phyloP scores from a whole-genome alignment of 2,797 vertebrate species.

The Sciaenops ocellatus region DNA sequence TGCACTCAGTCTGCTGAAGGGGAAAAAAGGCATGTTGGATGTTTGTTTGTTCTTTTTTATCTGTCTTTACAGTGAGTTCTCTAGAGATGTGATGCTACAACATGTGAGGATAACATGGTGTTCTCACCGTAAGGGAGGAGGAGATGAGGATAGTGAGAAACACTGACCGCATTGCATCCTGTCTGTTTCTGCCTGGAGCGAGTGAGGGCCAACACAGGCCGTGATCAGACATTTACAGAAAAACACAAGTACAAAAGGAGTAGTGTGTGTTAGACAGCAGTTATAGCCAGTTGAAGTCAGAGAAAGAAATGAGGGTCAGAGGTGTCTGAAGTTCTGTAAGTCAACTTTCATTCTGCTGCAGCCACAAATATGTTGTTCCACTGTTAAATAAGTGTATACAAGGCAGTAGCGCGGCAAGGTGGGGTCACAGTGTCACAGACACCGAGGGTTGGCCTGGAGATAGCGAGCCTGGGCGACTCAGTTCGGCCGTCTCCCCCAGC shows the following conservation, averaged over 20 bases:
- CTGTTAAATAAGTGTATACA: conserved; percentile 28
- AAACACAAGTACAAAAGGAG: conserved; percentile 5
- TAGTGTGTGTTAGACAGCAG: conserved; percentile 2
- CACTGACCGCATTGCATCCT: conserved; percentile 38
- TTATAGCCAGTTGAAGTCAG: conserved; percentile 17
- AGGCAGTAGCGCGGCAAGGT: conserved; percentile 32
- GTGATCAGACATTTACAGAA: conserved; percentile 28
- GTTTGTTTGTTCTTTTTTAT: conserved; percentile 78
- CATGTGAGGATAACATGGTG: conserved; percentile 55
- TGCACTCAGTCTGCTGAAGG: conserved; percentile 74
- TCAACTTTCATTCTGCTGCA: conserved; percentile 24
- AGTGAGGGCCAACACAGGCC: conserved; percentile 5
- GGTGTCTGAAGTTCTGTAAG: conserved; percentile 44
- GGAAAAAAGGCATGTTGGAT: conserved; percentile 71
- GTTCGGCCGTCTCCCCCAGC: conserved; percentile 25
- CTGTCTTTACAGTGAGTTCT: conserved; percentile 69
- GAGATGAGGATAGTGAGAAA: conserved; percentile 47
- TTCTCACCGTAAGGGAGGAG: conserved; percentile 42
- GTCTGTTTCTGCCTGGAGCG: conserved; percentile 31
- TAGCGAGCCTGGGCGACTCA: conserved; percentile 29
- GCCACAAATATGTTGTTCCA: conserved; percentile 21
- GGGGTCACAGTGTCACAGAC: conserved; percentile 43
- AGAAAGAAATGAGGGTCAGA: conserved; percentile 42
- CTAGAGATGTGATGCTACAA: conserved; percentile 65
- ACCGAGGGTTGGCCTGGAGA: conserved; percentile 48